Evolutionary conservation across 2,113 vertebrate genomes (phyloP).

Genomic region (Athene noctua): DNA sequence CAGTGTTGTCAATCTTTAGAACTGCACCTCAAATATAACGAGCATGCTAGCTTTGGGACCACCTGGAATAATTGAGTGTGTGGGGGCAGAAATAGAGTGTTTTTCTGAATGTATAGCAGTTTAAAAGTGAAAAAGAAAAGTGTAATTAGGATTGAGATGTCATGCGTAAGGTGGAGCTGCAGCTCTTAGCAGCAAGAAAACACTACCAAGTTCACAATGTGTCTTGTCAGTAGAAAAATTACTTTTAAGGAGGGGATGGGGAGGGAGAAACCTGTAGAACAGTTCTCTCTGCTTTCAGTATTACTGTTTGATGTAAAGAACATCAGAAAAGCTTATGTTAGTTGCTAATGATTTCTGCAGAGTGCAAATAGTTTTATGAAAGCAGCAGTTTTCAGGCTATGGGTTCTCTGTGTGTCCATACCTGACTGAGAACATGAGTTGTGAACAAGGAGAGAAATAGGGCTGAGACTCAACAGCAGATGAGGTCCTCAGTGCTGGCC

Average conservation of each 20-base stretch:
- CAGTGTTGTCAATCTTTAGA: neutral
- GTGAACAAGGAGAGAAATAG: neutral
- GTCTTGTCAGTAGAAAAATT: neutral
- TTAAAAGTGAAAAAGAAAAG: neutral
- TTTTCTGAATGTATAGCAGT: neutral
- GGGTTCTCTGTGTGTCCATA: too few relatives aligned
- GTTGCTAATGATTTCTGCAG: neutral
- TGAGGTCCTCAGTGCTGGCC: neutral
- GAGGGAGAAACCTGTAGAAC: neutral
- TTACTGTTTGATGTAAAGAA: neutral
- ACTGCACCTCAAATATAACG: rapidly evolving
- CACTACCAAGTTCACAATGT: neutral
- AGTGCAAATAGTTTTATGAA: neutral
- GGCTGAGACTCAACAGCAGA: neutral
- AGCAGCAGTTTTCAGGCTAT: neutral
- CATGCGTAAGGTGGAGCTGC: neutral
- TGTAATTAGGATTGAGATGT: neutral
- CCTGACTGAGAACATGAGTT: neutral
- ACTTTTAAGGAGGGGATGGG: neutral
- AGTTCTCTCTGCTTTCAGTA: neutral
- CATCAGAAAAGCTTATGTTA: neutral
- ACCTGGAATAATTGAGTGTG: neutral
- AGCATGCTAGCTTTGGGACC: neutral
- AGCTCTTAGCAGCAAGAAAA: neutral
- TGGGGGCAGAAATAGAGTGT: neutral